Evolutionary conservation across 2,888 invertebrate species (phyloP).

Genomic region (Eueremaeus valkanovi): DNA sequence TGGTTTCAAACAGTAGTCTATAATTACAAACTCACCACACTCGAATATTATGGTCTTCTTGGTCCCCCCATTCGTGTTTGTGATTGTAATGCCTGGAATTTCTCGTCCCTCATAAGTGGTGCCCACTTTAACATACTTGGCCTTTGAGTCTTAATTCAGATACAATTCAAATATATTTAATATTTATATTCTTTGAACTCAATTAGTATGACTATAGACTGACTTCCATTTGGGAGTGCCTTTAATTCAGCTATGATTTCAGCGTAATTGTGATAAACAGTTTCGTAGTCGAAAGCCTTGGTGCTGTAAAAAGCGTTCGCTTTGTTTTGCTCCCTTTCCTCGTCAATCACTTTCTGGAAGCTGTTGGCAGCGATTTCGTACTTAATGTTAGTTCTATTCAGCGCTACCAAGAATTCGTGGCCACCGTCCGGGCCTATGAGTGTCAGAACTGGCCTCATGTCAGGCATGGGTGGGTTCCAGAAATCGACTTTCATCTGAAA

Average conservation of each 20-base stretch:
- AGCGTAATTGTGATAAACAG: constrained; percentile 33
- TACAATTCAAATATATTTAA: neutral
- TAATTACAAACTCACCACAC: constrained; percentile 48
- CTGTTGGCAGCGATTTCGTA: constrained; percentile 15
- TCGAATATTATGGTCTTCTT: constrained; percentile 49
- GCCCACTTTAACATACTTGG: constrained; percentile 41
- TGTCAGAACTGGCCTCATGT: constrained; percentile 36
- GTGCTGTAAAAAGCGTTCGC: neutral
- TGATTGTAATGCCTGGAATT: constrained; percentile 44
- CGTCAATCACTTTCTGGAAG: constrained; percentile 23
- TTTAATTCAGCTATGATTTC: constrained; percentile 8
- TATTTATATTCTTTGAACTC: no score
- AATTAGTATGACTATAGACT: no score
- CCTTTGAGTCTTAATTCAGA: neutral
- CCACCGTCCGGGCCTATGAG: constrained; percentile 34
- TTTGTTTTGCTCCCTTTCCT: constrained; percentile 4
- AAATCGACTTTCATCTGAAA: constrained; percentile 33
- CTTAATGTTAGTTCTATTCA: constrained; percentile 26
- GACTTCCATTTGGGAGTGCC: no score
- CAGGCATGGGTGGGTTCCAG: constrained; percentile 30
- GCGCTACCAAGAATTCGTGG: neutral
- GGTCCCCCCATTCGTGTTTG: constrained; percentile 36
- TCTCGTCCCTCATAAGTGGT: constrained; percentile 46
- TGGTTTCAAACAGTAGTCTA: neutral
- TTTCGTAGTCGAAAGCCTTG: constrained; percentile 32